Evolutionary conservation across 2,888 invertebrate species (phyloP).

Genomic region (Colletes collaris): DNA sequence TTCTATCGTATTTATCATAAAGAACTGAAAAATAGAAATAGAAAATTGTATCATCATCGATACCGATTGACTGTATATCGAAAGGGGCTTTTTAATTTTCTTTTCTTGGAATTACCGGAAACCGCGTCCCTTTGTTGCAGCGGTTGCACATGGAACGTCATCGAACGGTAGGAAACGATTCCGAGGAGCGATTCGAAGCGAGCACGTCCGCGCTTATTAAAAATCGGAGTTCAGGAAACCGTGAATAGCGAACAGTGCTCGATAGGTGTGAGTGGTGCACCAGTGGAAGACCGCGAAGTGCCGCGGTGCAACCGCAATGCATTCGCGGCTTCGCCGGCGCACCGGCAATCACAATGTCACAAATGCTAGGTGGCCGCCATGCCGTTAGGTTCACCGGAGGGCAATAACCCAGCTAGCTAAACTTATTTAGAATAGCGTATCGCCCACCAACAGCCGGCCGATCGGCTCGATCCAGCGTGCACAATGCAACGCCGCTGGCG

Average conservation of each 20-base stretch:
- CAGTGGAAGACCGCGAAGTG: constrained; percentile 65
- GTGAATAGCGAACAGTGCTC: constrained; percentile 30
- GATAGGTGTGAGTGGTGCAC: constrained; percentile 47
- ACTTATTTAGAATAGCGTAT: constrained; percentile 79
- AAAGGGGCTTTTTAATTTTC: no score
- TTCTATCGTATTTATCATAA: no score
- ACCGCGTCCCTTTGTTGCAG: no score
- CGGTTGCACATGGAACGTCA: no score
- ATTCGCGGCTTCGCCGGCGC: constrained; percentile 60
- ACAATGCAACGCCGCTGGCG: constrained; percentile 45
- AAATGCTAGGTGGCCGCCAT: constrained; percentile 72
- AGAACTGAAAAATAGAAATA: no score
- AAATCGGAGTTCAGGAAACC: constrained; percentile 24
- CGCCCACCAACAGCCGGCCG: constrained; percentile 67
- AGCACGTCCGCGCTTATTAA: background rate
- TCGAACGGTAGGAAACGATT: no score
- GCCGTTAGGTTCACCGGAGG: constrained; percentile 81
- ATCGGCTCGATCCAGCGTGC: constrained; percentile 65
- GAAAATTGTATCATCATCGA: no score
- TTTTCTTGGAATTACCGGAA: no score
- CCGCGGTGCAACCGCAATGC: constrained; percentile 63
- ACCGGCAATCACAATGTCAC: constrained; percentile 74
- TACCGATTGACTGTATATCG: no score
- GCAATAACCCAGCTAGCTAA: constrained; percentile 79
- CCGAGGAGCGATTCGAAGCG: background rate